Conservation (phyloP, 2,797 vertebrate species). For the Allobates femoralis region DNA sequence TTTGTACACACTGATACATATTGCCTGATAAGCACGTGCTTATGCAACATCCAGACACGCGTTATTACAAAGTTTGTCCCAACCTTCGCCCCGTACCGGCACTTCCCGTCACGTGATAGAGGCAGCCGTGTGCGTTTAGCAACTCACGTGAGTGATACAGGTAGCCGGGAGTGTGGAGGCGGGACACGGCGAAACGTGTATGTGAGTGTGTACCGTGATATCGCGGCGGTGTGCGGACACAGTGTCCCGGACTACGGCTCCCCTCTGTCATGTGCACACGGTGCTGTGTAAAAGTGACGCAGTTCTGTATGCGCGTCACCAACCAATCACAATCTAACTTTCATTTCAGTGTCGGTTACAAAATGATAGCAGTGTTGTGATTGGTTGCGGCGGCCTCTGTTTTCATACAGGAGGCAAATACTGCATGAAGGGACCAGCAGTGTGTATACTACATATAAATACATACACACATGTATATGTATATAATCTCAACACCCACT, state of each 20-base stretch:
- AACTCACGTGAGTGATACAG: neutral
- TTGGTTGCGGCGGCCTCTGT: neutral
- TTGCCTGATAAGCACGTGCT: neutral
- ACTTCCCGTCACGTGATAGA: slow-evolving; percentile 11
- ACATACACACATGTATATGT: no score
- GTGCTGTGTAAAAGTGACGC: neutral
- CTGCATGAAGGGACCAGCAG: no score
- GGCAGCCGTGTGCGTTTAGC: neutral
- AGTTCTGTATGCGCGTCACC: no score
- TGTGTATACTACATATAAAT: no score
- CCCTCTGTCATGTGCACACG: neutral
- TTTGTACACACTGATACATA: neutral
- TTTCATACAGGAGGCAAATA: no score
- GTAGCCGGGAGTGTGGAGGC: neutral
- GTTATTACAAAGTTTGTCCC: neutral
- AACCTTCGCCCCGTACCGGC: neutral
- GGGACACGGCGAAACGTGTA: neutral
- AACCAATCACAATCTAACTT: neutral
- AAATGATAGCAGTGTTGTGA: neutral
- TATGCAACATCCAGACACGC: neutral
- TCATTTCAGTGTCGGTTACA: neutral
- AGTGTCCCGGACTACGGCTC: neutral
- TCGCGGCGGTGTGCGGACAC: neutral
- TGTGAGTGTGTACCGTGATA: neutral
- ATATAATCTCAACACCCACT: no score